A percentile compares a stretch with the other conserved stretches of the same genome.
phyloP scores from a whole-genome alignment of 2,888 invertebrate genomes.

The Drosophila pseudotalamancana region DNA sequence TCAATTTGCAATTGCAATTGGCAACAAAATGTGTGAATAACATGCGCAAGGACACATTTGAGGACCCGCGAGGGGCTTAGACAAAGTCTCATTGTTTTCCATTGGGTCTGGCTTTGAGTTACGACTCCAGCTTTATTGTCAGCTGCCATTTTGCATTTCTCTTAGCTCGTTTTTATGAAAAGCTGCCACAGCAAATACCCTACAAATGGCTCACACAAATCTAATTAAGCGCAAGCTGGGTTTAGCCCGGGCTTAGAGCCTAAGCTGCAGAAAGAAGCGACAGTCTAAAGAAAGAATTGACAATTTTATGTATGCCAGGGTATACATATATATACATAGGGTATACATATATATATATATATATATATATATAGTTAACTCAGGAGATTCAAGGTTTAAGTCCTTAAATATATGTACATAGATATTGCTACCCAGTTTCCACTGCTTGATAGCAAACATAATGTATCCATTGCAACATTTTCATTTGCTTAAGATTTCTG shows the following conservation, averaged over 20 bases:
- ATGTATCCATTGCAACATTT: not conserved
- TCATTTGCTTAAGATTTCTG: not conserved
- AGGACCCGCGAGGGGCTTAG: conserved; percentile 10
- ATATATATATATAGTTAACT: too few relatives aligned
- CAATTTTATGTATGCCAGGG: too few relatives aligned
- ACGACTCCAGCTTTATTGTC: conserved; percentile 21
- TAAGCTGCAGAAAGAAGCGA: conserved; percentile 17
- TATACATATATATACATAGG: too few relatives aligned
- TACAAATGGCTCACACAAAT: conserved; percentile 13
- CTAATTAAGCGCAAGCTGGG: conserved; percentile 29
- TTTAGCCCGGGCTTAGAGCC: not conserved
- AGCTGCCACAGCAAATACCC: conserved; percentile 15
- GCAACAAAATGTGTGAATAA: conserved; percentile 44
- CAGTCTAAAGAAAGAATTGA: too few relatives aligned
- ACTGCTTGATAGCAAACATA: not conserved
- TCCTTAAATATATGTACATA: too few relatives aligned
- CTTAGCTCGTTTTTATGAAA: conserved; percentile 33
- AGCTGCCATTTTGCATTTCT: not conserved
- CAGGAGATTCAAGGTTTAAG: too few relatives aligned
- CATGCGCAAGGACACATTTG: conserved; percentile 23
- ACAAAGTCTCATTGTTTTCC: conserved; percentile 29
- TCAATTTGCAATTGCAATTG: conserved; percentile 64
- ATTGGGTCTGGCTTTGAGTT: conserved; percentile 23
- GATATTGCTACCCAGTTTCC: not conserved
- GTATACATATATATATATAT: too few relatives aligned